Evolutionary conservation across 2,113 vertebrate genomes (phyloP).

Genomic region (Sinocyclocheilus grahami): DNA sequence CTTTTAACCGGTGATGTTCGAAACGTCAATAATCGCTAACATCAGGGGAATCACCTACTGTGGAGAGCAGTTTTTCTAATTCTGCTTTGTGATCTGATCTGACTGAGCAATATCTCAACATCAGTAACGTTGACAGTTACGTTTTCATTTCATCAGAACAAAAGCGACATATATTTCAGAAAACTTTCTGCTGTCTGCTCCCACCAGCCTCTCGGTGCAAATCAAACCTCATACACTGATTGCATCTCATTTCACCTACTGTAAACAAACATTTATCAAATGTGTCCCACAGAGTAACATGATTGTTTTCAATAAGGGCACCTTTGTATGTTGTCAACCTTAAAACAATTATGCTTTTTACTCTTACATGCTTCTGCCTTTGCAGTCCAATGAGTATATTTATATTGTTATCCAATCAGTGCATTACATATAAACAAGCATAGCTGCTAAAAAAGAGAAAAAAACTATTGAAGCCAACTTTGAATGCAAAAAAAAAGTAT

Average conservation of each 20-base stretch:
- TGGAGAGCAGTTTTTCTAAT: too few species aligned
- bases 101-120: background rate
- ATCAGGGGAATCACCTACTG: too few species aligned
- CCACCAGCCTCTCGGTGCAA: background rate
- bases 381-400: background rate
- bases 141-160: background rate
- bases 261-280: conserved; percentile 16
- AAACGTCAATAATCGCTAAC: too few species aligned
- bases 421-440: background rate
- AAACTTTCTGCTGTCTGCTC: background rate
- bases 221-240: conserved; percentile 12
- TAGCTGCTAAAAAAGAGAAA: background rate
- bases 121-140: background rate
- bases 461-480: background rate
- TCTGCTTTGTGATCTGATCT: background rate
- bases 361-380: background rate
- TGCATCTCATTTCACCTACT: conserved; percentile 6
- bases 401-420: background rate
- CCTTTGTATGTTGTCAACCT: background rate
- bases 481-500: too few species aligned
- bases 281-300: conserved; percentile 2
- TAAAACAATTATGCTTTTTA: conserved; percentile 12
- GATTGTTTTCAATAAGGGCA: background rate
- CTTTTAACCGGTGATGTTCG: too few species aligned
- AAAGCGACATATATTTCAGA: background rate